phyloP scores from a whole-genome alignment of 2,113 vertebrate genomes.

The Aplodontia rufa region DNA sequence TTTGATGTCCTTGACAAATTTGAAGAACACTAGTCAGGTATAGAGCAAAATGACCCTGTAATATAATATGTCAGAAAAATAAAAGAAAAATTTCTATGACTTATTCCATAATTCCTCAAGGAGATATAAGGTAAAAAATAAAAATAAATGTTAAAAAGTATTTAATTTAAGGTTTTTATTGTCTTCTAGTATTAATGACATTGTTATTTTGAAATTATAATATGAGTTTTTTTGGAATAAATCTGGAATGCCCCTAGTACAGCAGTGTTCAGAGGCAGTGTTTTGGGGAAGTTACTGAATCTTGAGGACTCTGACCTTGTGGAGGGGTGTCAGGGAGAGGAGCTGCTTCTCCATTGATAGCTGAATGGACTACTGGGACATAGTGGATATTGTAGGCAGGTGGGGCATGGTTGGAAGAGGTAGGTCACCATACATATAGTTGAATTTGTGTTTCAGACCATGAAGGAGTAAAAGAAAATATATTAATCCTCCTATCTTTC shows the following conservation, averaged over 20 bases:
- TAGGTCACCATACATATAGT: too few species aligned
- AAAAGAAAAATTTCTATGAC: neutral
- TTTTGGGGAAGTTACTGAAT: too few species aligned
- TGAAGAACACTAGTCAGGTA: neutral
- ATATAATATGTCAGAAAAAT: neutral
- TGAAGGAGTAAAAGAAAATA: neutral
- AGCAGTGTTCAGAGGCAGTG: too few species aligned
- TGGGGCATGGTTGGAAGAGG: too few species aligned
- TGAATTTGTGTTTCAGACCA: neutral
- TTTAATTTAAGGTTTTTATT: neutral
- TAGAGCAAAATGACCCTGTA: neutral
- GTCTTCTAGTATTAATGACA: neutral
- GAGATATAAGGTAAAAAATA: neutral
- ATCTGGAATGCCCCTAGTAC: too few species aligned
- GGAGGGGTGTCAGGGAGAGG: too few species aligned
- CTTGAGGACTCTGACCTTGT: too few species aligned
- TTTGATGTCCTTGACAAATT: neutral
- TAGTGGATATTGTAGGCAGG: too few species aligned
- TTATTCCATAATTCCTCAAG: neutral
- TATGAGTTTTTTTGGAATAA: neutral
- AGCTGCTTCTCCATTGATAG: too few species aligned
- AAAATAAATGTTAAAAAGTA: neutral
- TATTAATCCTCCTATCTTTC: neutral
- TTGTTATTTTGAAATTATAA: neutral
- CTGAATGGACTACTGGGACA: too few species aligned